phyloP scores from a whole-genome alignment of 1,140 invertebrate species.

The Lepidurus arcticus region DNA sequence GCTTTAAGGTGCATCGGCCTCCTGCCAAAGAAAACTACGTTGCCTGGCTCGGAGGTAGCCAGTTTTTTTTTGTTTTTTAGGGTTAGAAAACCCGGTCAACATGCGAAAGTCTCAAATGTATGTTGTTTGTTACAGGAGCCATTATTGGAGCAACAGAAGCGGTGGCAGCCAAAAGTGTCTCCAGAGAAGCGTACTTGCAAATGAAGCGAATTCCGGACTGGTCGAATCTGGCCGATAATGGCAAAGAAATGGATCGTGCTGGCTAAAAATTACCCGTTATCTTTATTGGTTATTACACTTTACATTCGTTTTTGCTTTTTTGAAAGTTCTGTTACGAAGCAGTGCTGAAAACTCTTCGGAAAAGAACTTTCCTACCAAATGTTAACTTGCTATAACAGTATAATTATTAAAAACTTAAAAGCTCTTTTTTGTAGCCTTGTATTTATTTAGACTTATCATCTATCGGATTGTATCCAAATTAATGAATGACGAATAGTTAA shows the following conservation, averaged over 20 bases:
- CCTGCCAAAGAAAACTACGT: constrained; percentile 78
- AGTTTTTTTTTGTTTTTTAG: no score
- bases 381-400: no score
- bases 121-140: constrained; percentile 54
- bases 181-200: constrained; percentile 67
- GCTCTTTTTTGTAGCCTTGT: no score
- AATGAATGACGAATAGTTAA: no score
- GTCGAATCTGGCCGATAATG: constrained; percentile 64
- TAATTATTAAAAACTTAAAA: no score
- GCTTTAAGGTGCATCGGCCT: constrained; percentile 69
- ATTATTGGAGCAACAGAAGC: constrained; percentile 78
- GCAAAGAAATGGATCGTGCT: constrained; percentile 30
- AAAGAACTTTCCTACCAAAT: no score
- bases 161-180: constrained; percentile 61
- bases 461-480: no score
- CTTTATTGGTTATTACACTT: no score
- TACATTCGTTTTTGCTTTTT: no score
- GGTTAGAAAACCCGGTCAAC: constrained; percentile 29
- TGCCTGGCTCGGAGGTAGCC: constrained; percentile 71
- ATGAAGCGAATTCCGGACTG: constrained; percentile 69
- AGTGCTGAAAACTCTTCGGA: no score
- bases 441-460: no score
- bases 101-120: constrained; percentile 31
- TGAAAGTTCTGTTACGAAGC: no score
- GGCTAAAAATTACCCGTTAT: background rate